Base-by-base conservation (phyloP, 2,113 vertebrate species). In the Micromys minutus region DNA sequence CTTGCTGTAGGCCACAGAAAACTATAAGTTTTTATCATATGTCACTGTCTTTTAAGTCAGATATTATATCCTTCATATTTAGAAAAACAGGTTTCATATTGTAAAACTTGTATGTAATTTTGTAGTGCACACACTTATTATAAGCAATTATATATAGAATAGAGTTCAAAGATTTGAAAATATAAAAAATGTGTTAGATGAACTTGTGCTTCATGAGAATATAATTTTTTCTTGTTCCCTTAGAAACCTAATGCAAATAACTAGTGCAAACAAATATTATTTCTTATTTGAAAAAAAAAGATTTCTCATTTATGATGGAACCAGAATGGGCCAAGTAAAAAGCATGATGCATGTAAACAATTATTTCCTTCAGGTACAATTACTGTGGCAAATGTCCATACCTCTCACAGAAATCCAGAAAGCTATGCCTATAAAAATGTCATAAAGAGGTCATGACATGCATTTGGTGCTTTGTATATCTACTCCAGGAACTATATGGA, bases 281-380 rank as follows among this genome's bases (percentile, higher is more conserved):
- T 80, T 90, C 86, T 67, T 71, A 96, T 93, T 96, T 93, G 12
- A 52, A 65, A 7, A 88, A 89, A 97, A 91, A 89, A 55, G 22
- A 92, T 21, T 52, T 11, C 31, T 74, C 22, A 1, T 95, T 95
- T 92, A 16, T 59, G 47, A 34, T 92, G 12, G 1, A 55, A 57
- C 13, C 75, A 52, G 52, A 63, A 80, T 92, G 47, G 34, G 22
- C 88, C 92, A 94, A 34, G 4, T 87, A 34, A 57, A 83, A 76
- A 75, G 89, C 7, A 11, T 93, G 26, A 47, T 47, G 80, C 13
- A 45, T 19, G 26, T 12, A 80, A 89, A 85, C 7, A 50, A 47
- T 90, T 87, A 83, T 89, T 93, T 96, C 26, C 47, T 87, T 3
- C 59, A 4, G 47, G 24, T 89, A 0, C n/a, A 57, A 1, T 92